Conservation (phyloP, 1,140 invertebrate species). For the Macrobrachium rosenbergii region DNA sequence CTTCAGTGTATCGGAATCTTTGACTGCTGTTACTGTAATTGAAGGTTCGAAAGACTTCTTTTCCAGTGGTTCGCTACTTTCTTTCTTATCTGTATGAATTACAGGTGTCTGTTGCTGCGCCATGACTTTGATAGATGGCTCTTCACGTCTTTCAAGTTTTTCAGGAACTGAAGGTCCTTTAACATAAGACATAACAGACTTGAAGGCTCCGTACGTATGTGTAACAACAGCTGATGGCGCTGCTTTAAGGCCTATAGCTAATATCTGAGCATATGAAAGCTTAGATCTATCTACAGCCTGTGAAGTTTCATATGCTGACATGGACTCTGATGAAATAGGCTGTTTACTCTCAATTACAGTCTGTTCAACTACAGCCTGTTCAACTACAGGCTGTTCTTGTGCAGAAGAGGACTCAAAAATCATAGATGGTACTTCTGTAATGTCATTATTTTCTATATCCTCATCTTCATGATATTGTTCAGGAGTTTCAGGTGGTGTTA, state of each 20-base stretch:
- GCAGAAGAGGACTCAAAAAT: slow-evolving; percentile 19
- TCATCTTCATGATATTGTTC: slow-evolving; percentile 58
- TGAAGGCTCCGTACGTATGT: slow-evolving; percentile 53
- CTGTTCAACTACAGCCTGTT: slow-evolving; percentile 7
- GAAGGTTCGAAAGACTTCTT: slow-evolving; percentile 52
- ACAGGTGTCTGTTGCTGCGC: not conserved
- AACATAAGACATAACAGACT: slow-evolving; percentile 75
- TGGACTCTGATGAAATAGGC: not conserved
- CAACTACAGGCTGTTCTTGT: not conserved
- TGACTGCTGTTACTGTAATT: slow-evolving; percentile 44
- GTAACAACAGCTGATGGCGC: slow-evolving; percentile 68
- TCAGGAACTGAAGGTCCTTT: slow-evolving; percentile 33
- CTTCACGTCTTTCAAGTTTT: slow-evolving; percentile 21
- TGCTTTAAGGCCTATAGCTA: slow-evolving; percentile 77
- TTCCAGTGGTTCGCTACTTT: slow-evolving; percentile 36
- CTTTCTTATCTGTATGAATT: not conserved
- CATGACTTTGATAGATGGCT: not conserved
- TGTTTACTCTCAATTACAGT: not conserved
- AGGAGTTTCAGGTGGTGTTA: slow-evolving; percentile 51
- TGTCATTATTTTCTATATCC: slow-evolving; percentile 49
- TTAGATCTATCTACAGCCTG: slow-evolving; percentile 67
- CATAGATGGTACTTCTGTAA: slow-evolving; percentile 19
- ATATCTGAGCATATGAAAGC: slow-evolving; percentile 81
- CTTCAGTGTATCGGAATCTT: slow-evolving; percentile 44
- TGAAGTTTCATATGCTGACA: slow-evolving; percentile 2